phyloP scores from a whole-genome alignment of 2,888 invertebrate species.

The Silvanus unidentatus region DNA sequence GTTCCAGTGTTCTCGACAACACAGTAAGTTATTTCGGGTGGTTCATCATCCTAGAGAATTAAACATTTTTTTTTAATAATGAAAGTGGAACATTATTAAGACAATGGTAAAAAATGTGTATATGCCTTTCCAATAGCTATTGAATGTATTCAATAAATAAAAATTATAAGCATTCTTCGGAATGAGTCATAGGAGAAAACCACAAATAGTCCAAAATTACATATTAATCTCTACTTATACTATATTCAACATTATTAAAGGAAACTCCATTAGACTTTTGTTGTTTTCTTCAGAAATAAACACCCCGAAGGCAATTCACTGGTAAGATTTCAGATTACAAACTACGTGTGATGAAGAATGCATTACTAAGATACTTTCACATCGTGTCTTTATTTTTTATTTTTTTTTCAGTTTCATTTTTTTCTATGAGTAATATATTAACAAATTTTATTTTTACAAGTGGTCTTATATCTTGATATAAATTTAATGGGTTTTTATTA shows the following conservation, averaged over 20 bases:
- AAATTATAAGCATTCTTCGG: neutral
- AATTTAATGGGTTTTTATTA: no score
- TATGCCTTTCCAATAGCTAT: neutral
- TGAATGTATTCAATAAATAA: neutral
- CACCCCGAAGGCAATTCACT: neutral
- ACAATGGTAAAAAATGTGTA: neutral
- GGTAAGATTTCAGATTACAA: conserved; percentile 4
- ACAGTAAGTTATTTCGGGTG: conserved; percentile 92
- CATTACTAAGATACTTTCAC: conserved; percentile 4
- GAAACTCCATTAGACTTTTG: conserved; percentile 1
- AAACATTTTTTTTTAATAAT: conserved; percentile 3
- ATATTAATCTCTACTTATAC: neutral
- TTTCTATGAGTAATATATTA: conserved; percentile 2
- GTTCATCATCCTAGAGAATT: conserved; percentile 77
- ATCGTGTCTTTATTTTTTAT: neutral
- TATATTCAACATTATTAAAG: neutral
- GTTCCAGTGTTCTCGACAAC: conserved; percentile 86
- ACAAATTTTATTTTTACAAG: neutral
- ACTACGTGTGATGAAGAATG: conserved; percentile 6
- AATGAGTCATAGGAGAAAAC: conserved; percentile 17
- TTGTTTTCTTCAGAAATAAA: conserved; percentile 3
- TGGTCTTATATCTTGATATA: neutral
- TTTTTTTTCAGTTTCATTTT: neutral
- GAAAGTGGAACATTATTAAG: neutral
- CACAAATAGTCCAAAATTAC: conserved; percentile 8